Percentiles rank a stretch among this genome's conserved stretches.
Conservation (phyloP, 1,140 invertebrate genomes). For the Sweltsa coloradensis region DNA sequence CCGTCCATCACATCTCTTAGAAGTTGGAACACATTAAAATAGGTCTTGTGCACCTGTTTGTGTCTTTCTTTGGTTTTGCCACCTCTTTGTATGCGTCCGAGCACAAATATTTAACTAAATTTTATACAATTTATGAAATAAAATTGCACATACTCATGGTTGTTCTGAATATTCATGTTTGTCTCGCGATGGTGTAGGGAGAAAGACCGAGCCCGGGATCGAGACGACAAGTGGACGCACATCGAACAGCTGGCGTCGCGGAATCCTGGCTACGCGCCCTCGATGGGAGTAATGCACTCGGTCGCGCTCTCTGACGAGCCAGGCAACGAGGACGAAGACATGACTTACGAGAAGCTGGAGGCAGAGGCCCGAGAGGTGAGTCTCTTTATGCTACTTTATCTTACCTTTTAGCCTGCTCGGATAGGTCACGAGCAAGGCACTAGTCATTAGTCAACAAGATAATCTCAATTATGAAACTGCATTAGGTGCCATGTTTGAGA, state of each 20-base stretch:
- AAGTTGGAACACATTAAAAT: too few relatives aligned
- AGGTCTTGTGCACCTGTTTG: too few relatives aligned
- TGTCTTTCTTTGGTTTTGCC: too few relatives aligned
- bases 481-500: too few relatives aligned
- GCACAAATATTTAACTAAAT: too few relatives aligned
- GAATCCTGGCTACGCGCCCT: slow-evolving; percentile 42
- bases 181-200: slow-evolving; percentile 39
- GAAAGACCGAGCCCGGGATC: slow-evolving; percentile 58
- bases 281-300: slow-evolving; percentile 21
- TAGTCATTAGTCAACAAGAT: too few relatives aligned
- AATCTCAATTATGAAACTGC: too few relatives aligned
- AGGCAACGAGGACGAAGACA: slow-evolving; percentile 45
- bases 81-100: too few relatives aligned
- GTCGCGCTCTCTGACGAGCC: slow-evolving; percentile 30
- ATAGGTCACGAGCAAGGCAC: too few relatives aligned
- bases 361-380: slow-evolving; percentile 67
- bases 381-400: slow-evolving; percentile 10
- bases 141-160: background rate
- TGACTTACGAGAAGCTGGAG: slow-evolving; percentile 66
- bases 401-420: too few relatives aligned
- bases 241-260: slow-evolving; percentile 60
- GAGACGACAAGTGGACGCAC: slow-evolving; percentile 70
- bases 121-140: too few relatives aligned
- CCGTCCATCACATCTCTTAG: too few relatives aligned
- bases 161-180: slow-evolving; percentile 17